Base-by-base conservation (phyloP, 2,113 vertebrate species). In the Lepisosteus osseus region DNA sequence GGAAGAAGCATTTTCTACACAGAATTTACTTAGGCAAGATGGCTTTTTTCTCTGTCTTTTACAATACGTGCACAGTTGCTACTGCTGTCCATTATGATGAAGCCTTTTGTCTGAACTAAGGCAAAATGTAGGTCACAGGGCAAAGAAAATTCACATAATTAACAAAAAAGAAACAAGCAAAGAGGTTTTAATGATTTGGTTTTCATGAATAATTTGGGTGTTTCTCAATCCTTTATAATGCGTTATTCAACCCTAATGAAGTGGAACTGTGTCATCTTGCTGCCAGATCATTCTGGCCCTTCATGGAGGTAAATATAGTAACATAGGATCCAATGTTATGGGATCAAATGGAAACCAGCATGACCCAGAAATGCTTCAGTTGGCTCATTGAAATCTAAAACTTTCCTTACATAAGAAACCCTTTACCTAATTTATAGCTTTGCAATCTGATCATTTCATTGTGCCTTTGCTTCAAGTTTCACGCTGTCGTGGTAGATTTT, bases 201-300 rank as follows among this genome's bases (percentile, higher is more conserved):
- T 13, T 64, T 64, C 15, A 29, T 40, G 62, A 29, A 64, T 64
- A 64, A 64, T 64, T 40, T 64, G 13, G 17, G 64, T 66, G 71
- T 68, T 67, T 51, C 75, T 73, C 84, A 84, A 86, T 84, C 83
- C 79, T 83, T 83, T 85, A 92, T 90, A 91, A 91, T 86, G 84
- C 78, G 79, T 83, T 80, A 88, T 92, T 92, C 86, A 90, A 85
- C 83, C 89, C 83, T 91, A 90, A 91, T 91, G 89, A 91, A 88
- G 77, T 80, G 83, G 84, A 87, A 93, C 84, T 88, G 87, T 92
- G 87, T 92, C 86, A 87, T 87, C 85, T 82, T 82, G 72, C 84
- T 84, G 84, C 83, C 80, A 80, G 77, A 85, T 86, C 85, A 68
- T 81, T 85, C 84, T 78, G 76, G 65, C 80, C 80, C 43, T 72